Conservation (phyloP, 2,888 invertebrate species). For the Oegoconia quadripuncta region DNA sequence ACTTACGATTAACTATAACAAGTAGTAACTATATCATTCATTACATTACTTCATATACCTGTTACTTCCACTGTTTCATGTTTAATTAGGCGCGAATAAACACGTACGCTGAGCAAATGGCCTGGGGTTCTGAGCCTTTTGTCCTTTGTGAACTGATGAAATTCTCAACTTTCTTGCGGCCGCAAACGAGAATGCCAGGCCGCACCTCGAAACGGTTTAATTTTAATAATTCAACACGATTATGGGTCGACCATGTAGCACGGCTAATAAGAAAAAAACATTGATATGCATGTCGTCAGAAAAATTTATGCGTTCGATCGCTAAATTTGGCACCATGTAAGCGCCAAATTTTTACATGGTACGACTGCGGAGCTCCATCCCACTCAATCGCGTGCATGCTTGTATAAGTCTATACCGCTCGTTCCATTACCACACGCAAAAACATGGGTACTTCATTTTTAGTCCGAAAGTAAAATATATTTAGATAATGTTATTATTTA, state of each 20-base stretch:
- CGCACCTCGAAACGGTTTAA: constrained; percentile 54
- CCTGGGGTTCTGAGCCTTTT: constrained; percentile 59
- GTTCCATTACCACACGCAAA: too few species aligned
- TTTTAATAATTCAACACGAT: constrained; percentile 67
- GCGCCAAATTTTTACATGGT: too few species aligned
- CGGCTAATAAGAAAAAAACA: neutral
- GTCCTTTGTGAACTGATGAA: constrained; percentile 69
- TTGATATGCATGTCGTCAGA: neutral
- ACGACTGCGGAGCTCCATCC: too few species aligned
- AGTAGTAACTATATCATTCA: neutral
- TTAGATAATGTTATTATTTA: too few species aligned
- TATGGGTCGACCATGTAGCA: neutral
- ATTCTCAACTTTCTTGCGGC: constrained; percentile 67
- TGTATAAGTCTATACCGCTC: too few species aligned
- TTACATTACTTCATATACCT: constrained; percentile 43
- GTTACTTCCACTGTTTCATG: constrained; percentile 50
- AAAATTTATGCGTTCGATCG: too few species aligned
- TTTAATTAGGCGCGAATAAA: constrained; percentile 77
- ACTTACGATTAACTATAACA: neutral
- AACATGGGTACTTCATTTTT: too few species aligned
- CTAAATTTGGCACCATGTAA: too few species aligned
- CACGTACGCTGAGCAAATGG: constrained; percentile 68
- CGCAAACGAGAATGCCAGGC: constrained; percentile 59
- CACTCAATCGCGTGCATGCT: too few species aligned
- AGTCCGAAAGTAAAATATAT: too few species aligned